phyloP scores from a whole-genome alignment of 2,797 vertebrate genomes.

The Notamacropus eugenii region DNA sequence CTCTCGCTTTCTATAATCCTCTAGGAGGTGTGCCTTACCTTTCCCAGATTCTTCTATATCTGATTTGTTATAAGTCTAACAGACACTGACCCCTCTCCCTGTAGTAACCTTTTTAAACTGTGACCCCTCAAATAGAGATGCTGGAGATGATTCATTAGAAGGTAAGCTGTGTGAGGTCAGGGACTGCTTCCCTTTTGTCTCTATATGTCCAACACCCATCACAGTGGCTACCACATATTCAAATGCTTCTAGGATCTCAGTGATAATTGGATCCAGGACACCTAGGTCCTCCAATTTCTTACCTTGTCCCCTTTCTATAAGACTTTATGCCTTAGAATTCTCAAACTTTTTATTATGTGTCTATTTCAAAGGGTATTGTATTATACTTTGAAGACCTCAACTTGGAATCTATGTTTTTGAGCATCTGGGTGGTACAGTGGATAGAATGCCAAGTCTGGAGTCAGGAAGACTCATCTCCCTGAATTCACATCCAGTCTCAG shows the following conservation, averaged over 20 bases:
- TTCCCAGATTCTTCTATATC: neutral
- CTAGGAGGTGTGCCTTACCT: neutral
- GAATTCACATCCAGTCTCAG: no score
- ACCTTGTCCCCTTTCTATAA: neutral
- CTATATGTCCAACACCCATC: neutral
- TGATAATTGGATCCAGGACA: no score
- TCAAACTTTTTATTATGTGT: neutral
- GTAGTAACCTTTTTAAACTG: neutral
- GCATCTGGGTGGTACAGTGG: no score
- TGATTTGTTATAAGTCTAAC: neutral
- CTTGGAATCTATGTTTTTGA: neutral
- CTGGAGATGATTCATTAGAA: neutral
- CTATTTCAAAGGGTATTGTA: neutral
- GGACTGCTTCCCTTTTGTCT: neutral
- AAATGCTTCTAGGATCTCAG: no score
- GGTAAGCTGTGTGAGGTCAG: no score
- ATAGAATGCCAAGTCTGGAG: no score
- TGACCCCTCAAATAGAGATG: neutral
- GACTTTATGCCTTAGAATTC: neutral
- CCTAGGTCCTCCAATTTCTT: neutral
- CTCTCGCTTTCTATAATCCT: neutral
- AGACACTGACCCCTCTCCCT: neutral
- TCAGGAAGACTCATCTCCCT: no score
- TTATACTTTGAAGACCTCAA: neutral
- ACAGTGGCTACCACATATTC: neutral